phyloP scores from a whole-genome alignment of 2,113 vertebrate genomes.

The Pedetes capensis region DNA sequence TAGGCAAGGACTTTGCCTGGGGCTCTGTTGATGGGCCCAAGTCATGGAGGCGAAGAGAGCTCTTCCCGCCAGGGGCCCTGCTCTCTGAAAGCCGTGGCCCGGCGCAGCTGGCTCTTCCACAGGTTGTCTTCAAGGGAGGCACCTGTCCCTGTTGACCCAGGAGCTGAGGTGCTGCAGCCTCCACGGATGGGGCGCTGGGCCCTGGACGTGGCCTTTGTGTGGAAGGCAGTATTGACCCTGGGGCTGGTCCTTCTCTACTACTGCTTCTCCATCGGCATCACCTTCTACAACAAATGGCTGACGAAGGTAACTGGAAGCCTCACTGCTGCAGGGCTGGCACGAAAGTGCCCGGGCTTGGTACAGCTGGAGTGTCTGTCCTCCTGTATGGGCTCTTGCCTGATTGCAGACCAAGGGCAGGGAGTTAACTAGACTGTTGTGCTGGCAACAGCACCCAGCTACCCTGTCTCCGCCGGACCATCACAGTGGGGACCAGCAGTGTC shows the following conservation, averaged over 20 bases:
- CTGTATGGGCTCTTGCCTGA: background rate
- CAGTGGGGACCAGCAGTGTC: background rate
- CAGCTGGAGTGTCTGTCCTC: rapidly evolving
- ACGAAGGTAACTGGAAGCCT: slow-evolving; percentile 84
- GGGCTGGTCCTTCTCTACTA: slow-evolving; percentile 91
- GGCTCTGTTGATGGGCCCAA: rapidly evolving
- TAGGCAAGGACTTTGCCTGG: slow-evolving; percentile 13
- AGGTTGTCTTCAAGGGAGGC: background rate
- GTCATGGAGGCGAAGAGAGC: slow-evolving; percentile 17
- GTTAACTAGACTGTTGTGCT: background rate
- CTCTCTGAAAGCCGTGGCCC: background rate
- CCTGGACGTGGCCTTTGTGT: slow-evolving; percentile 77
- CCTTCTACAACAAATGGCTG: slow-evolving; percentile 97
- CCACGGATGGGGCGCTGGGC: slow-evolving; percentile 67
- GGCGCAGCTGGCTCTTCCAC: background rate
- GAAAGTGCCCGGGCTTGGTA: rapidly evolving
- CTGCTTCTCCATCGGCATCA: slow-evolving; percentile 94
- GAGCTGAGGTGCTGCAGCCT: background rate
- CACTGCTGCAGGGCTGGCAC: background rate
- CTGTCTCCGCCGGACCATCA: no score
- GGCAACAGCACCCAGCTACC: background rate
- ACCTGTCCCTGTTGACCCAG: background rate
- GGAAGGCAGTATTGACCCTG: slow-evolving; percentile 82
- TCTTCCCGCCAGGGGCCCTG: background rate
- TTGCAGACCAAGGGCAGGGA: background rate